Percentiles rank a stretch among this genome's conserved stretches.
phyloP scores from a whole-genome alignment of 2,888 invertebrate genomes.

The Thymelicus sylvestris region DNA sequence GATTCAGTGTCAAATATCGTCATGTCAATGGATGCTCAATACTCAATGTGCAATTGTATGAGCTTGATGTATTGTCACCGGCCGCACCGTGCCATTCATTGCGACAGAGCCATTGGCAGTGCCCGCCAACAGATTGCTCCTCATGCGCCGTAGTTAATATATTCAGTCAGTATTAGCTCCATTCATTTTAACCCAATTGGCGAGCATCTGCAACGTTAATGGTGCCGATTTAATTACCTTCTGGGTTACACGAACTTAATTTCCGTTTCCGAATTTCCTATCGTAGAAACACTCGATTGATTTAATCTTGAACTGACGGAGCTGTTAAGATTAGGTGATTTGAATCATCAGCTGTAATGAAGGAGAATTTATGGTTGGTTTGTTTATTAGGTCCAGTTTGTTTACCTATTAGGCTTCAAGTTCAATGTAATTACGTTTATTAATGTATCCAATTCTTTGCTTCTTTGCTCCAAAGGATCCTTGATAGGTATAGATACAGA shows the following conservation, averaged over 20 bases:
- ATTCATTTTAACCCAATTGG: constrained; percentile 50
- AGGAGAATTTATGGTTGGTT: neutral
- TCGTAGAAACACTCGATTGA: constrained; percentile 45
- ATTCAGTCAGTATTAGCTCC: constrained; percentile 52
- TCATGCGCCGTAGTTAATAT: constrained; percentile 45
- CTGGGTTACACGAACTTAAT: constrained; percentile 53
- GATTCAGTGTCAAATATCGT: neutral
- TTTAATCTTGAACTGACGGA: constrained; percentile 38
- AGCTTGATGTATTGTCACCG: constrained; percentile 21
- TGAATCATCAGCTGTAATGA: constrained; percentile 6
- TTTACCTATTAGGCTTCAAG: no score
- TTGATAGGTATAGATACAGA: no score
- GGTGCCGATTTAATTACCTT: constrained; percentile 59
- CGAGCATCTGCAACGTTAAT: constrained; percentile 49
- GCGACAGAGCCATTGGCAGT: constrained; percentile 49
- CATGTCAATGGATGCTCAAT: constrained; percentile 1
- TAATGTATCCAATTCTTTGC: no score
- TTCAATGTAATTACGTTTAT: no score
- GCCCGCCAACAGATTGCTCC: constrained; percentile 41
- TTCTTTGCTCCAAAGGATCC: no score
- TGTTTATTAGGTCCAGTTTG: neutral
- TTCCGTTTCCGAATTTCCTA: constrained; percentile 49
- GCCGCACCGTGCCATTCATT: constrained; percentile 37
- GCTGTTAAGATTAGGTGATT: constrained; percentile 21
- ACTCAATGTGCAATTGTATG: constrained; percentile 15